Conservation (phyloP, 2,113 vertebrate genomes). For the Nematolebias whitei region DNA sequence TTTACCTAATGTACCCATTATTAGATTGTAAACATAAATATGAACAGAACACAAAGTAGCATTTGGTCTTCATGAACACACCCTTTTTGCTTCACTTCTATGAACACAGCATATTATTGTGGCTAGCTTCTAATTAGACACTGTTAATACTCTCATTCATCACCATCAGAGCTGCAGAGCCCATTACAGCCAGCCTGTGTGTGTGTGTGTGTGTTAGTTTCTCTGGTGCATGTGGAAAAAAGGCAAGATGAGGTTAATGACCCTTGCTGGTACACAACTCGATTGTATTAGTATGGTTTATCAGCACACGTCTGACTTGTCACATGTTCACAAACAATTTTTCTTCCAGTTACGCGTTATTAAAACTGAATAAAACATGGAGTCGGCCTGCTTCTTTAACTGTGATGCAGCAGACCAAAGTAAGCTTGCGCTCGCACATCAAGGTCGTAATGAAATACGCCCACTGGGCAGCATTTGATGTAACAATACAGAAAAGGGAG, state of each 20-base stretch:
- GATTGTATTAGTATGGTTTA: constrained; percentile 50
- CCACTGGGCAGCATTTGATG: constrained; percentile 39
- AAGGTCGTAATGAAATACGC: constrained; percentile 46
- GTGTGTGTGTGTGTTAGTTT: constrained; percentile 6
- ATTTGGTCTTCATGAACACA: constrained; percentile 17
- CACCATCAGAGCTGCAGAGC: constrained; percentile 47
- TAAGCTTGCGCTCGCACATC: constrained; percentile 44
- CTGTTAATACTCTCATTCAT: constrained; percentile 67
- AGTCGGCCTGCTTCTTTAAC: constrained; percentile 21
- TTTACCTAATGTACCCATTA: constrained; percentile 44
- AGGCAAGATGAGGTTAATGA: constrained; percentile 48
- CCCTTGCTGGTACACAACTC: constrained; percentile 49
- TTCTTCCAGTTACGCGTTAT: constrained; percentile 1
- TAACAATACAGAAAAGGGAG: constrained; percentile 21
- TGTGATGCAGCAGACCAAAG: constrained; percentile 43
- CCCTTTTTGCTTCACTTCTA: constrained; percentile 43
- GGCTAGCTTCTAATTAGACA: constrained; percentile 66
- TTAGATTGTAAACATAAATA: constrained; percentile 40
- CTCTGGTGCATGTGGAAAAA: constrained; percentile 20
- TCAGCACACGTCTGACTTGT: constrained; percentile 11
- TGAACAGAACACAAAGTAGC: constrained; percentile 26
- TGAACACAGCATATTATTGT: constrained; percentile 56
- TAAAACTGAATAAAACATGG: constrained; percentile 40
- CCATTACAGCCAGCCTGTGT: constrained; percentile 20
- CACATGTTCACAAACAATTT: constrained; percentile 4